Evolutionary conservation across 2,797 vertebrate genomes (phyloP).

Genomic region (Octomys mimax): DNA sequence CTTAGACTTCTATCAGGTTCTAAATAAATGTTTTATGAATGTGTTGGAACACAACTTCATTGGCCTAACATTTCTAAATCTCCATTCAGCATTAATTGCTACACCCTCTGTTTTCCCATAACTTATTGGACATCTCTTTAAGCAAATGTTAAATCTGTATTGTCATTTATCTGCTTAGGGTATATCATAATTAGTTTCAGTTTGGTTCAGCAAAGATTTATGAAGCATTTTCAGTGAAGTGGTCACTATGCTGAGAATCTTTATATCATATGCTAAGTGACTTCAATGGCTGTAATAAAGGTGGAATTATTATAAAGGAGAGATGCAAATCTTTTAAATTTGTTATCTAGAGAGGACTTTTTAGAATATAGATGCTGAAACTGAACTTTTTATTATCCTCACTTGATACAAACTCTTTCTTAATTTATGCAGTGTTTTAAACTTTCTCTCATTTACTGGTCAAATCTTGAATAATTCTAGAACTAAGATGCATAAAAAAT

Average conservation of each 20-base stretch:
- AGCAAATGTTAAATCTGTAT: neutral
- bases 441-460: slow-evolving; percentile 55
- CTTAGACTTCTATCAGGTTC: neutral
- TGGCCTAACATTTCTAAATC: neutral
- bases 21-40: slow-evolving; percentile 53
- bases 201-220: slow-evolving; percentile 48
- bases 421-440: neutral
- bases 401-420: neutral
- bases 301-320: neutral
- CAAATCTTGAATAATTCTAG: slow-evolving; percentile 34
- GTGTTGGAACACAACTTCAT: neutral
- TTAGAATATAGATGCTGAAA: neutral
- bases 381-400: neutral
- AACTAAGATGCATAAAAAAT: neutral
- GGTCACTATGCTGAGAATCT: neutral
- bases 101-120: neutral
- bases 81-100: neutral
- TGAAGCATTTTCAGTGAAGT: neutral
- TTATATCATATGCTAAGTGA: neutral
- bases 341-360: slow-evolving; percentile 5
- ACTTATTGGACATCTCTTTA: neutral
- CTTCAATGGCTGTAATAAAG: neutral
- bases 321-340: slow-evolving; percentile 41
- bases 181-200: slow-evolving; percentile 13
- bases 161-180: neutral